Conservation (phyloP, 2,888 invertebrate species). For the Eustalomyia histrio region DNA sequence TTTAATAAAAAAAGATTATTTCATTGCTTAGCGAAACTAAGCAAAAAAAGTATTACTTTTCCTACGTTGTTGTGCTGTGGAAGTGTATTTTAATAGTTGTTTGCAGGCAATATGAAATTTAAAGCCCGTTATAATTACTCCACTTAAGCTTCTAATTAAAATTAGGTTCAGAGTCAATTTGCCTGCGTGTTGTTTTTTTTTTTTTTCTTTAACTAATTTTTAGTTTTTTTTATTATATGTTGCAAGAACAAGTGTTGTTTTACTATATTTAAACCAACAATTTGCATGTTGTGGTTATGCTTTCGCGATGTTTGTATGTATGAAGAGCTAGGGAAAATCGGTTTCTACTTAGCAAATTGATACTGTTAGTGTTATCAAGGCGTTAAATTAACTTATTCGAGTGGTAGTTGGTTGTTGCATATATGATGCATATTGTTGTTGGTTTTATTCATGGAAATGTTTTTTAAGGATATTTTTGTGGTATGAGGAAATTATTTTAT, state of each 20-base stretch:
- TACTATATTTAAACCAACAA: constrained; percentile 19
- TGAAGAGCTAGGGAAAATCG: neutral
- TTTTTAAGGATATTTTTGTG: neutral
- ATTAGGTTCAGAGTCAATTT: constrained; percentile 51
- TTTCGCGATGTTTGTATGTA: neutral
- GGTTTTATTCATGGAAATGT: neutral
- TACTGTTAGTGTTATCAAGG: constrained; percentile 29
- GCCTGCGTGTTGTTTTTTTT: constrained; percentile 32
- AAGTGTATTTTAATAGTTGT: constrained; percentile 25
- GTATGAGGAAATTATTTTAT: no score
- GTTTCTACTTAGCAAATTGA: constrained; percentile 6
- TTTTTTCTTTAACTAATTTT: neutral
- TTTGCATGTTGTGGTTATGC: constrained; percentile 35
- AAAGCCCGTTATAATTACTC: constrained; percentile 59
- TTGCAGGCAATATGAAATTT: constrained; percentile 51
- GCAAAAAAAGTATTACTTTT: constrained; percentile 28
- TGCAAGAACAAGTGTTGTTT: constrained; percentile 5
- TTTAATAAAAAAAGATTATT: constrained; percentile 22
- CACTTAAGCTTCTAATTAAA: constrained; percentile 64
- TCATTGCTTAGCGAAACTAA: neutral
- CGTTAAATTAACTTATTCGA: constrained; percentile 55
- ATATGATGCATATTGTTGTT: neutral
- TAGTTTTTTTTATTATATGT: neutral
- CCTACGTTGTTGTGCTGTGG: neutral
- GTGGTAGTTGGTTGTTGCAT: constrained; percentile 12